These are phyloP conservation scores for Protobothrops flavoviridis DNA, from an alignment of 2,113 vertebrate species.

Conservation along the genomic window DNA sequence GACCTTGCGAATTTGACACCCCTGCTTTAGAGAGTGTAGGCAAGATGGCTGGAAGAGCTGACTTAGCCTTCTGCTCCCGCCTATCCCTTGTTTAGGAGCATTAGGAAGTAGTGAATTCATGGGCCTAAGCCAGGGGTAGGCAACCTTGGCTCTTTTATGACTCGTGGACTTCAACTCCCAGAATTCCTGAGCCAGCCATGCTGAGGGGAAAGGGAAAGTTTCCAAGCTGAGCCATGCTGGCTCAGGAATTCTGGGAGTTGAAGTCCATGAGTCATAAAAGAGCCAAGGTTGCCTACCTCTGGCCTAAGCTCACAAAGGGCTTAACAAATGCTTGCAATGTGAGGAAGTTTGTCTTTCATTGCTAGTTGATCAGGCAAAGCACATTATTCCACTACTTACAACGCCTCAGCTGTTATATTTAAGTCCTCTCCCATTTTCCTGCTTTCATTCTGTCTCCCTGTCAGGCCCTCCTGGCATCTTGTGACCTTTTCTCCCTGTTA, in stretches of 20 bases:
- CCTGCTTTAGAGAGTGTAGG: not conserved
- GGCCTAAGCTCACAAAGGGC: not conserved
- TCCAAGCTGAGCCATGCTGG: no score
- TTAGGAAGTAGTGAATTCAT: not conserved
- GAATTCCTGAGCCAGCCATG: no score
- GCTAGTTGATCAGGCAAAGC: not conserved
- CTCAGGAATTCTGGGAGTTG: no score
- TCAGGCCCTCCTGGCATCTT: not conserved
- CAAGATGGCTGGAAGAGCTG: not conserved
- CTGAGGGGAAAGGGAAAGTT: no score
- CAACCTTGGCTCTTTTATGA: no score
- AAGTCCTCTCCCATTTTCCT: slow-evolving; percentile 8
- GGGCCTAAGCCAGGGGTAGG: not conserved
- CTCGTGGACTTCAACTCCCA: no score
- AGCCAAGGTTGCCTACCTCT: no score
- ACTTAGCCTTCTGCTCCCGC: not conserved
- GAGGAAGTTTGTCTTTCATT: not conserved
- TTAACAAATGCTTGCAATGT: not conserved
- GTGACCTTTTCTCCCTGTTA: not conserved
- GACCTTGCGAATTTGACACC: no score
- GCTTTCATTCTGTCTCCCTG: not conserved
- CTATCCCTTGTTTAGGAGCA: not conserved
- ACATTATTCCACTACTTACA: not conserved
- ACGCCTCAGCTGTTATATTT: not conserved
- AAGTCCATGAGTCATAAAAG: no score